Evolutionary conservation across 2,113 vertebrate genomes (phyloP), one percentile per base, ranked within the genome.

Genomic region (Lophochroa leadbeateri): DNA sequence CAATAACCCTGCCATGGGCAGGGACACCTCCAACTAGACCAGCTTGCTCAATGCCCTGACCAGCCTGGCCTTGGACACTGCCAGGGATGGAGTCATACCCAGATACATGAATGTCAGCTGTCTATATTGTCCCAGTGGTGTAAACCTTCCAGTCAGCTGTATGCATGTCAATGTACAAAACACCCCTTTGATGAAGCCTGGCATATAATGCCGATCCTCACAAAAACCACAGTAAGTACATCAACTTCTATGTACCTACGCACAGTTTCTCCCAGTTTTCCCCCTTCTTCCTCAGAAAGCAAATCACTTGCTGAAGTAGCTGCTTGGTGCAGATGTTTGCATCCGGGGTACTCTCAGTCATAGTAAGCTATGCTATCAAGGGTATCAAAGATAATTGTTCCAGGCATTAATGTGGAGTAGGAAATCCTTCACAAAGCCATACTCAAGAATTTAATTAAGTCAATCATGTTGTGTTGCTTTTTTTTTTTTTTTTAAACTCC

Each of bases 381-480:
- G 19, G 19, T 86, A 78, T 68, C 61, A 86, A 90, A 95, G 50
- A 63, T 33, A 88, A 81, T 55, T 83, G 67, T 81, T 78, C 8
- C 35, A 75, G 24, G 43, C 21, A 58, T 75, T 83, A 90, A 20
- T 86, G 58, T 80, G 43, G 46, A 83, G 71, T 17, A 83, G 63
- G 64, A 95, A 94, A 94, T 88, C 68, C 68, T 93, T 92, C 65
- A 39, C 31, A 93, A 96, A 92, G 47, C 17, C 31, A 31, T 86
- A 78, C 41, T 86, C 75, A 93, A 93, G 68, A 84, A 47, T 35
- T 75, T 82, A 64, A 83, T 75, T 20, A 83, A 83, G n/a, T 69
- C 17, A 82, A 28, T 72, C 0, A 5, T 23, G 9, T 37, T n/a
- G 43, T 64, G 61, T 5, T 69, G 6, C 15, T 64, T 86, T 33